These are phyloP conservation scores for Thelaira solivaga DNA, from an alignment of 2,888 invertebrate species.

Conservation along the genomic window DNA sequence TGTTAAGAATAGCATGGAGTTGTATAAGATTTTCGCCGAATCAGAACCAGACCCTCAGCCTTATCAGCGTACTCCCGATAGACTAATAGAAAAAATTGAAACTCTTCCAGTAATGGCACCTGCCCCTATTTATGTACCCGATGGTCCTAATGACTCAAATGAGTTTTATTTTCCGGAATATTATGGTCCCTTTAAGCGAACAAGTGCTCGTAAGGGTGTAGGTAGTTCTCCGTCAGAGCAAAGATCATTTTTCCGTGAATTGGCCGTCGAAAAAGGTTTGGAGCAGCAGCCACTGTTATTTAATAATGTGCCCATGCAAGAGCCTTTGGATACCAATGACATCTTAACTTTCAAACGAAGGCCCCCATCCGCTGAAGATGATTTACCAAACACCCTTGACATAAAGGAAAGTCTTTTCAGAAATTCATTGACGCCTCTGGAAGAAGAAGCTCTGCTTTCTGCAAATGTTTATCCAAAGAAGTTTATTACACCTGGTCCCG, in stretches of 20 bases:
- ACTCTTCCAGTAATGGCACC: conserved; percentile 49
- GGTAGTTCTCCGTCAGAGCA: not conserved
- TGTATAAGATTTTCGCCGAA: conserved; percentile 74
- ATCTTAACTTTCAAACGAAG: conserved; percentile 61
- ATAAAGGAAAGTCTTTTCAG: conserved; percentile 68
- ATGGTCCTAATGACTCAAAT: conserved; percentile 68
- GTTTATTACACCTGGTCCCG: conserved; percentile 58
- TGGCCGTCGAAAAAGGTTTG: conserved; percentile 68
- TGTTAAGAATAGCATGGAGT: conserved; percentile 71
- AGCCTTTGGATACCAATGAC: conserved; percentile 39
- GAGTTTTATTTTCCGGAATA: conserved; percentile 72
- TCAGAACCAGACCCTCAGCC: conserved; percentile 74
- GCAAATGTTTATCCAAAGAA: conserved; percentile 70
- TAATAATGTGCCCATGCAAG: conserved; percentile 43
- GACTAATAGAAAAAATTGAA: conserved; percentile 62
- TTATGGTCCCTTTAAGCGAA: conserved; percentile 69
- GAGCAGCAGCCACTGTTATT: conserved; percentile 47
- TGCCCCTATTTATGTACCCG: conserved; percentile 66
- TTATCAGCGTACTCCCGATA: conserved; percentile 67
- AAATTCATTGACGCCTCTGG: conserved; percentile 70
- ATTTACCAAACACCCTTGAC: conserved; percentile 56
- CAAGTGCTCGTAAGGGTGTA: conserved; percentile 47
- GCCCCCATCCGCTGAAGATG: conserved; percentile 56
- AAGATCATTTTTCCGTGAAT: conserved; percentile 70
- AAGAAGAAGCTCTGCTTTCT: conserved; percentile 74